Evolutionary conservation across 2,113 vertebrate genomes (phyloP).

Genomic region (Camelus dromedarius): DNA sequence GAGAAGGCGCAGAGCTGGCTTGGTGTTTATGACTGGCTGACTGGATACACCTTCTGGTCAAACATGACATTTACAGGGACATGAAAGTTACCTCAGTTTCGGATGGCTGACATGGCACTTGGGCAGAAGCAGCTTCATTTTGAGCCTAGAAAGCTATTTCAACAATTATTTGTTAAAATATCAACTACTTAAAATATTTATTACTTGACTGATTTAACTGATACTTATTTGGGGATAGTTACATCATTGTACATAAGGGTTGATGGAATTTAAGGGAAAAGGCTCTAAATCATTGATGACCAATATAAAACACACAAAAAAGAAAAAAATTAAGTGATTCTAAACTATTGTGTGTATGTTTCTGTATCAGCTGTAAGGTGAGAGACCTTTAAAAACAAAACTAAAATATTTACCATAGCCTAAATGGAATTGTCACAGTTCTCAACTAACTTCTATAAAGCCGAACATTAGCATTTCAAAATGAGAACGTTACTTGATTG

Average conservation of each 20-base stretch:
- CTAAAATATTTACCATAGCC: conserved; percentile 84
- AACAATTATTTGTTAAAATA: conserved; percentile 16
- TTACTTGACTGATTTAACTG: neutral
- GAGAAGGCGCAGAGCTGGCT: neutral
- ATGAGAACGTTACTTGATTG: conserved; percentile 72
- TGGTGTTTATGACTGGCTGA: neutral
- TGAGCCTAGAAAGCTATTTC: neutral
- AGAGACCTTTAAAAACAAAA: conserved; percentile 44
- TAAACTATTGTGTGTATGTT: conserved; percentile 78
- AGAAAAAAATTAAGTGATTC: conserved; percentile 77
- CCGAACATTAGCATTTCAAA: conserved; percentile 80
- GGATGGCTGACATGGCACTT: neutral
- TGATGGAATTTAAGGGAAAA: conserved; percentile 54
- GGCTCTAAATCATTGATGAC: conserved; percentile 67
- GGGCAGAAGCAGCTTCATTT: neutral
- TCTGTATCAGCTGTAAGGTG: conserved; percentile 63
- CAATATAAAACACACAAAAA: conserved; percentile 75
- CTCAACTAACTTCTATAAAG: conserved; percentile 77
- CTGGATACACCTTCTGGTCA: neutral
- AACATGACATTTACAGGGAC: neutral
- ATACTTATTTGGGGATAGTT: neutral
- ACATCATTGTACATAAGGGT: conserved; percentile 33
- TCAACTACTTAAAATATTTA: neutral
- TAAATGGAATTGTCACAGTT: conserved; percentile 83
- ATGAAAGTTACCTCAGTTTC: neutral